Evolutionary conservation across 2,888 invertebrate genomes (phyloP).

Genomic region (Adineta ricciae): DNA sequence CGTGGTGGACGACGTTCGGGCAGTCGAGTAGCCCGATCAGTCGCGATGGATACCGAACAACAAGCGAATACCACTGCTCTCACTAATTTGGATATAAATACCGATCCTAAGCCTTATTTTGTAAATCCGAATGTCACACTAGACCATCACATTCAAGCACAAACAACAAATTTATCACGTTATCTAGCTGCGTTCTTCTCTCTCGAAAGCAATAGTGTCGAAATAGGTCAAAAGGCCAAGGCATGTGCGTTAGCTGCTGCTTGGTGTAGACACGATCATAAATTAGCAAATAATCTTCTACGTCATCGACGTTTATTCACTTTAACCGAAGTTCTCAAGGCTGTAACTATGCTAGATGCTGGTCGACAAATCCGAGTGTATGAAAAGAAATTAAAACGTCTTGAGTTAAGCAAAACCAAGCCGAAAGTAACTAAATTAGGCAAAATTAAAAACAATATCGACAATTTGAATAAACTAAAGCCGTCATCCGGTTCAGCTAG

Average conservation of each 20-base stretch:
- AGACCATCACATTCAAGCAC: conserved; percentile 29
- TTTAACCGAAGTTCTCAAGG: conserved; percentile 38
- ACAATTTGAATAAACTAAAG: conserved; percentile 42
- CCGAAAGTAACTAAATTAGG: conserved; percentile 38
- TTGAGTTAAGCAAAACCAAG: conserved; percentile 16
- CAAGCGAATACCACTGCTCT: neutral
- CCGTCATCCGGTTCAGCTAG: conserved; percentile 44
- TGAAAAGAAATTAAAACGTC: conserved; percentile 40
- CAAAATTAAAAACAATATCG: conserved; percentile 43
- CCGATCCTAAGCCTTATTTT: conserved; percentile 23
- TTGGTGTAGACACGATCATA: conserved; percentile 43
- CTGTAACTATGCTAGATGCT: conserved; percentile 42
- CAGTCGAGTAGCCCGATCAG: neutral
- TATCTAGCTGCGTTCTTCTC: conserved; percentile 24
- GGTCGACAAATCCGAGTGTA: conserved; percentile 40
- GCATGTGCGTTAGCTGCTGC: conserved; percentile 44
- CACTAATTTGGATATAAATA: neutral
- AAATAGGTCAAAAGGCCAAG: conserved; percentile 40
- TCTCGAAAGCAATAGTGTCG: conserved; percentile 22
- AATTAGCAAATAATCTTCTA: conserved; percentile 41
- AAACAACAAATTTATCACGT: conserved; percentile 17
- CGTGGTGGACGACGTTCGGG: neutral
- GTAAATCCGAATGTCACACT: conserved; percentile 24
- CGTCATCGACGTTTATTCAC: conserved; percentile 40
- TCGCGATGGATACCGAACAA: neutral